Evolutionary conservation across 2,797 vertebrate genomes (phyloP).

Genomic region (Falco biarmicus): DNA sequence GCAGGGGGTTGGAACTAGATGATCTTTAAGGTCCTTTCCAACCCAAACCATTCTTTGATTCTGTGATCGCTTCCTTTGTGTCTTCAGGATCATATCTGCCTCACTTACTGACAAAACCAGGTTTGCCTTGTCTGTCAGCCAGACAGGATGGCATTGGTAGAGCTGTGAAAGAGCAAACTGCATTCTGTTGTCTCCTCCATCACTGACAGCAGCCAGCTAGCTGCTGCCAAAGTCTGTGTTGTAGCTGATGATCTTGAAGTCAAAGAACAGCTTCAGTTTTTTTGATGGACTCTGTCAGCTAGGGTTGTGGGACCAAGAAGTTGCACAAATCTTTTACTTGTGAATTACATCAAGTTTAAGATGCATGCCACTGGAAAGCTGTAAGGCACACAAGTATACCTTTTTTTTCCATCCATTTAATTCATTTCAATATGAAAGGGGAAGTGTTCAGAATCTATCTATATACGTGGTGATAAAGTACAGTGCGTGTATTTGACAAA

Average conservation of each 20-base stretch:
- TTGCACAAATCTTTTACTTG: background rate
- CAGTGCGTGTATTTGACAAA: background rate
- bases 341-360: background rate
- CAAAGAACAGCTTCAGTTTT: background rate
- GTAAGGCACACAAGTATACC: background rate
- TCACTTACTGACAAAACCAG: conserved; percentile 18
- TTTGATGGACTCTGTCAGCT: background rate
- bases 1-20: background rate
- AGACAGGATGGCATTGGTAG: background rate
- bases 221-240: background rate
- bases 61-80: background rate
- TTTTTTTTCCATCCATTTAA: background rate
- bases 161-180: background rate
- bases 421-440: background rate
- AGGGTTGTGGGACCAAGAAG: background rate
- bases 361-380: background rate
- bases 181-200: conserved; percentile 11
- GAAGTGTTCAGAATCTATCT: background rate
- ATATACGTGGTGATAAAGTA: background rate
- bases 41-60: background rate
- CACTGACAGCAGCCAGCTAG: background rate
- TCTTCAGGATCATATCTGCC: background rate
- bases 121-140: background rate
- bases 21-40: background rate
- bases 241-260: background rate